Evolutionary conservation across 2,888 invertebrate species (phyloP), one percentile per base, ranked within the genome.

Genomic region (Leucophora obtusa): DNA sequence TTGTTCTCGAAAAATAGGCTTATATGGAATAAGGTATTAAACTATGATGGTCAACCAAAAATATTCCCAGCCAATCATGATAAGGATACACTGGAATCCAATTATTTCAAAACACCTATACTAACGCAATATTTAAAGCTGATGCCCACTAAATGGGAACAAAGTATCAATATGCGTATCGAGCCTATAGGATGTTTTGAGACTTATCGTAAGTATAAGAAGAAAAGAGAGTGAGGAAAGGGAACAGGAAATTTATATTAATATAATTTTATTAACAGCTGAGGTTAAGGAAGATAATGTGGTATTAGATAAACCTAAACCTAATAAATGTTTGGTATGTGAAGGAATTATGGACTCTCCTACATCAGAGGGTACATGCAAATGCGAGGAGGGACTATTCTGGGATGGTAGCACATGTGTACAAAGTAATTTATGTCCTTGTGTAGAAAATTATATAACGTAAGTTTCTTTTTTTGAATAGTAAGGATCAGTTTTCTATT

Each of bases 151-250:
- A 93, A 93, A 68, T 97, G 96, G 96, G 92, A 94, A 51, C 91
- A 93, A 5, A 93, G 92, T 79, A 94, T 96, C 38, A 94, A 95
- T 83, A 91, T 97, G 89, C 92, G 94, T 75, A 89, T 94, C 0
- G 96, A 97, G 85, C 92, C 96, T 0, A 91, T 94, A 14, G 97
- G 97, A 7, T 97, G 97, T 87, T 96, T 92, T 84, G 90, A 93
- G 83, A 93, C 94, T 1, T 96, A 96, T 87, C 92, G 93, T 93
- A 91, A 92, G 92, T 91, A 38, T 10, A 38, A 38, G 14, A 35
- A 24, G 15, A 18, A 65, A 5, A 1, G 28, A 53, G 35, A 18
- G 17, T 11, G 38, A 38, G 38, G 6, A 7, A 28, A 28, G 28
- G 28, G 1, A 7, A 1, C 38, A 1, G n/a, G n/a, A n/a, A n/a